Evolutionary conservation across 1,140 invertebrate species (phyloP).

Genomic region (Ptiloglossa arizonensis): DNA sequence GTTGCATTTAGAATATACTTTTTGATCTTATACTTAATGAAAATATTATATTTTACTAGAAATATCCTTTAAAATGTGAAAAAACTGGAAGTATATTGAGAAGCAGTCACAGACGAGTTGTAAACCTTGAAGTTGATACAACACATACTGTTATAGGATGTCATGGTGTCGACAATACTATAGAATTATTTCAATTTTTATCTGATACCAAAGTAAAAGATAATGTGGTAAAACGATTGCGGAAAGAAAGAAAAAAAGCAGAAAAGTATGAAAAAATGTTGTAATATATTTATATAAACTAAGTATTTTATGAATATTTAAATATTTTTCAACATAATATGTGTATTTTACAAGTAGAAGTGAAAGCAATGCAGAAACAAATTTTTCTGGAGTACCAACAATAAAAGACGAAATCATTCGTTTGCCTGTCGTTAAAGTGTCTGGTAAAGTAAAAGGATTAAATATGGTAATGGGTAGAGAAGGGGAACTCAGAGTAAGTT

Average conservation of each 20-base stretch:
- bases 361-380: constrained; percentile 67
- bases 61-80: constrained; percentile 86
- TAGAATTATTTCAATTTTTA: constrained; percentile 94
- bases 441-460: constrained; percentile 87
- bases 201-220: constrained; percentile 87
- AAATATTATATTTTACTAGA: constrained; percentile 61
- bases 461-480: constrained; percentile 86
- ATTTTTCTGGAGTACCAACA: constrained; percentile 75
- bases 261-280: constrained; percentile 79
- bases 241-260: constrained; percentile 87
- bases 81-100: constrained; percentile 90
- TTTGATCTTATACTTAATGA: constrained; percentile 18
- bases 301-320: not conserved
- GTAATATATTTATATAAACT: not conserved
- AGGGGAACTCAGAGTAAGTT: constrained; percentile 85
- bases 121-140: constrained; percentile 85
- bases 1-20: constrained; percentile 15
- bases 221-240: constrained; percentile 88
- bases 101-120: constrained; percentile 88
- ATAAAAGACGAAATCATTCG: constrained; percentile 89
- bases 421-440: constrained; percentile 85
- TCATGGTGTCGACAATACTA: constrained; percentile 89
- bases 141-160: constrained; percentile 89
- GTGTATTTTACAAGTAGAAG: constrained; percentile 62
- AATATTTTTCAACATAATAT: not conserved